A percentile compares a stretch with the other conserved stretches of the same genome.
Evolutionary conservation across 35 echinoderm and acorn worm genomes (phyloP).

Genomic region (Hemicentrotus pulcherrimus): DNA sequence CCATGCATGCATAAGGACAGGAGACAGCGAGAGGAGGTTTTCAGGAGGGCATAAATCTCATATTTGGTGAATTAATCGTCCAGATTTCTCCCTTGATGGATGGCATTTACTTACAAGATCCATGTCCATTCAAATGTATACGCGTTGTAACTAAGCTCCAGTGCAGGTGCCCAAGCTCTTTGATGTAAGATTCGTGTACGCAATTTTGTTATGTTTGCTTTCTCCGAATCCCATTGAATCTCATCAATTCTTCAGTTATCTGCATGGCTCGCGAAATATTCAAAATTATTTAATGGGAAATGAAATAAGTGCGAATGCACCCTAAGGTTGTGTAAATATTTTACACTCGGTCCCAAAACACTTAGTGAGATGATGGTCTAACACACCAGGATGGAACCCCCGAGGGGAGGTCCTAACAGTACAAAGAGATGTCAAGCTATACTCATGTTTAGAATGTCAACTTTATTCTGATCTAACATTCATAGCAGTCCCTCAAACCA

Average conservation of each 20-base stretch:
- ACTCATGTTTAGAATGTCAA: not conserved
- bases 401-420: not conserved
- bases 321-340: not conserved
- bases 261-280: not conserved
- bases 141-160: not conserved
- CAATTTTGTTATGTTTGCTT: not conserved
- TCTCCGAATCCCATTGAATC: not conserved
- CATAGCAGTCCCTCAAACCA: not conserved
- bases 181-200: not conserved
- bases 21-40: not conserved
- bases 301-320: not conserved
- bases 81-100: slow-evolving; percentile 22
- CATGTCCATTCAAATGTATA: not conserved
- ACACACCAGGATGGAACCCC: not conserved
- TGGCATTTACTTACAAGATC: slow-evolving; percentile 1
- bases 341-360: not conserved
- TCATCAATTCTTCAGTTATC: not conserved
- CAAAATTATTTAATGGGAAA: slow-evolving; percentile 14
- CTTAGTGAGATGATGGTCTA: not conserved
- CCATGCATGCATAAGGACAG: not conserved
- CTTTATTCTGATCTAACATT: not conserved
- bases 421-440: not conserved
- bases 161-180: not conserved
- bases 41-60: not conserved
- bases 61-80: slow-evolving; percentile 32